Evolutionary conservation across 2,113 vertebrate genomes (phyloP), one percentile per base, ranked within the genome.

Genomic region (Eolophus roseicapilla): DNA sequence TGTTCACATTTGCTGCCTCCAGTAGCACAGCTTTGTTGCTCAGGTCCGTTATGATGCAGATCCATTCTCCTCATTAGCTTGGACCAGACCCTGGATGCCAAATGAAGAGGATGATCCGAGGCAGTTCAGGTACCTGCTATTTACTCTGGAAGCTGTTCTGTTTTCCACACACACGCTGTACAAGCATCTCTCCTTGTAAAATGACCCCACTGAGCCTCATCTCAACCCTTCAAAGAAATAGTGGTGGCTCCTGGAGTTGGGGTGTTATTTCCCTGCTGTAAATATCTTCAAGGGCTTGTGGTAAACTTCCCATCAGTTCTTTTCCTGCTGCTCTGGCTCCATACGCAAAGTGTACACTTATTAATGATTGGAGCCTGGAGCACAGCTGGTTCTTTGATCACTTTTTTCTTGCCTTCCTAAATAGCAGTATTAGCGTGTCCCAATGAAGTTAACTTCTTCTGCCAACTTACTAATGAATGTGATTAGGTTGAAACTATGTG

Each of bases 261-360:
- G 43, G 17, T 35, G 47, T 6, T 13, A 25, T 41, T 68, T 74
- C 60, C 20, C 11, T 70, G 41, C 57, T 3, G 0, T 29, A 24
- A 70, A 28, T 71, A 18, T 28, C 44, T 86, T 68, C 59, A 49
- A 46, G 50, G 64, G 14, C 39, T 3, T 2, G 6, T 29, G 13
- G 31, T 53, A 53, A 76, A 43, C 7, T 46, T 76, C 10, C 50
- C 3, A 0, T 27, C 0, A 0, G 65, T 78, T 60, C 47, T 82
- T 77, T 18, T 3, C 73, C 44, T 37, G 55, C 64, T 15, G 44
- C 21, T 89, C 50, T 46, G 62, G 76, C 52, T 93, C n/a, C 6
- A 53, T 44, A 37, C 49, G 67, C 67, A 33, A 88, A 57, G 37
- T 82, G 73, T 29, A 35, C 17, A 46, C 52, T 52, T 53, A 16